These are phyloP conservation scores for Hetaerina titia DNA, from an alignment of 2,888 invertebrate genomes.

Conservation along the genomic window DNA sequence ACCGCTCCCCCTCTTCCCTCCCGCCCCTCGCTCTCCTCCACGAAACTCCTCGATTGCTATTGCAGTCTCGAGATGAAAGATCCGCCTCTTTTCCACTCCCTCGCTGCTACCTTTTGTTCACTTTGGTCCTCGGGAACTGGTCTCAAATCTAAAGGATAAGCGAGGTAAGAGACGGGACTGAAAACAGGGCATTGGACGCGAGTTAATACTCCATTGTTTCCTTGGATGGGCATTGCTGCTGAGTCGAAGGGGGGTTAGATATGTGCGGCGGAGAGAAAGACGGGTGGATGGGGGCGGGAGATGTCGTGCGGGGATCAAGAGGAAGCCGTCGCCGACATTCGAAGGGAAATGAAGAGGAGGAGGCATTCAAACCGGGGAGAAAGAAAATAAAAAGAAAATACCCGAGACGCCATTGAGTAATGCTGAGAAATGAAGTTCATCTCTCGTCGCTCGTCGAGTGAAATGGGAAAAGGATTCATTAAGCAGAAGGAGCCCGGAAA, in stretches of 20 bases:
- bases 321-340: neutral
- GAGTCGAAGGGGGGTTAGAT: neutral
- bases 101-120: slow-evolving; percentile 6
- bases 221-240: slow-evolving; percentile 12
- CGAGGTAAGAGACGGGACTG: neutral
- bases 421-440: slow-evolving; percentile 33
- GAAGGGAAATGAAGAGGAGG: neutral
- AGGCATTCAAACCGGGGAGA: neutral
- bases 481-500: slow-evolving; percentile 3
- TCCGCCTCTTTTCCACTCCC: neutral
- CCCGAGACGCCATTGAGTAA: neutral
- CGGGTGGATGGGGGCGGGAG: neutral
- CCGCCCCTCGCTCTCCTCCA: neutral
- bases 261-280: neutral
- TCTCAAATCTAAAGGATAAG: neutral
- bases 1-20: neutral
- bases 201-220: slow-evolving; percentile 41
- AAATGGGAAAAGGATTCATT: slow-evolving; percentile 45
- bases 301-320: neutral
- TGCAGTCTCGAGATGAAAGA: slow-evolving; percentile 63
- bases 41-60: slow-evolving; percentile 46
- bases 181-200: slow-evolving; percentile 2
- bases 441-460: neutral
- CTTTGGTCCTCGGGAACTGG: neutral
- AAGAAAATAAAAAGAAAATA: slow-evolving; percentile 22